Percentiles rank a stretch among this genome's conserved stretches.
Conservation (phyloP, 2,113 vertebrate species). For the Sula dactylatra region DNA sequence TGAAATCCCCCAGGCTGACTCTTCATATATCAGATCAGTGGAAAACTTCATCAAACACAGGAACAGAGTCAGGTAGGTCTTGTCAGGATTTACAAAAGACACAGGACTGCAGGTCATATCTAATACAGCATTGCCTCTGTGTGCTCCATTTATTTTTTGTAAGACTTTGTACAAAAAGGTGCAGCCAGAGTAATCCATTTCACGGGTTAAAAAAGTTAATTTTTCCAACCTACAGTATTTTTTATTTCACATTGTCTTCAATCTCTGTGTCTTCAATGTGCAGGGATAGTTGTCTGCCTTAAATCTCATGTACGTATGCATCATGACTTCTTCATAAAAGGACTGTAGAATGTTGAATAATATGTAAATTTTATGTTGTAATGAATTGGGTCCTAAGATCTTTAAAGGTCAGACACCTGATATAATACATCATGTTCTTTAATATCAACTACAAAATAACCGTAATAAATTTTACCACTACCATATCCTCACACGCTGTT, state of each 20-base stretch:
- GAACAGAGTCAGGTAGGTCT: background rate
- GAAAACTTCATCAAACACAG: background rate
- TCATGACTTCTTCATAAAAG: conserved; percentile 78
- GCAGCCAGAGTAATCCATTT: conserved; percentile 19
- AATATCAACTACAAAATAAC: conserved; percentile 87
- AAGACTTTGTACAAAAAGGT: background rate
- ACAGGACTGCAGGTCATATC: background rate
- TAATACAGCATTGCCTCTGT: background rate
- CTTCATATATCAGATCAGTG: conserved; percentile 5
- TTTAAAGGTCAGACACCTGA: conserved; percentile 85
- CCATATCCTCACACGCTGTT: conserved; percentile 81
- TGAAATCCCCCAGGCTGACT: background rate
- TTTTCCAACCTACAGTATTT: conserved; percentile 5
- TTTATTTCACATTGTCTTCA: conserved; percentile 39
- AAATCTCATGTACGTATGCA: conserved; percentile 63
- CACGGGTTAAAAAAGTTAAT: conserved; percentile 23
- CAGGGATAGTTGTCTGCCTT: conserved; percentile 45
- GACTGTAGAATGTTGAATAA: conserved; percentile 79
- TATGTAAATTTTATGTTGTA: conserved; percentile 87
- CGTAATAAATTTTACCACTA: conserved; percentile 81
- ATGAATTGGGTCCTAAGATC: conserved; percentile 85
- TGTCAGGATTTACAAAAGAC: conserved; percentile 39
- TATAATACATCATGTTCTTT: conserved; percentile 85
- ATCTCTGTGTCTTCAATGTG: conserved; percentile 14
- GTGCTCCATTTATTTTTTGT: conserved; percentile 15